Conservation (phyloP, 2,888 invertebrate genomes). For the Apoda limacodes region DNA sequence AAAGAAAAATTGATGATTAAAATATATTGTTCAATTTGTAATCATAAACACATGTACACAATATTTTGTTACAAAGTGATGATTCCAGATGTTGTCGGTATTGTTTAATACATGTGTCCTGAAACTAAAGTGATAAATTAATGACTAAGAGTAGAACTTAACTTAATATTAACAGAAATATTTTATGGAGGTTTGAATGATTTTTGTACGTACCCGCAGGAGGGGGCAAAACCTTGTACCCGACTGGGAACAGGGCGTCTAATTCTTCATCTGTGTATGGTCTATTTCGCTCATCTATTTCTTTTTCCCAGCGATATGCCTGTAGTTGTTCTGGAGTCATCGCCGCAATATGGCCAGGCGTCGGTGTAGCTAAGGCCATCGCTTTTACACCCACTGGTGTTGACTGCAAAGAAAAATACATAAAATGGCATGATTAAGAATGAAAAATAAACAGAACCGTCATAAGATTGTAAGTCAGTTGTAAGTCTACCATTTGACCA, state of each 20-base stretch:
- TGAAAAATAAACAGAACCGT: no score
- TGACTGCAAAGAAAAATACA: conserved; percentile 37
- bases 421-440: background rate
- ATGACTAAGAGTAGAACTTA: conserved; percentile 45
- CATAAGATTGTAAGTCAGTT: no score
- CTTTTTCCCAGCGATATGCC: conserved; percentile 97
- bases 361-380: conserved; percentile 98
- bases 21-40: conserved; percentile 35
- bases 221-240: conserved; percentile 96
- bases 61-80: conserved; percentile 27
- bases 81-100: conserved; percentile 35
- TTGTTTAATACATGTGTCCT: conserved; percentile 61
- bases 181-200: conserved; percentile 10
- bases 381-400: conserved; percentile 95
- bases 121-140: conserved; percentile 60
- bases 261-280: conserved; percentile 97
- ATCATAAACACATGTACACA: conserved; percentile 45
- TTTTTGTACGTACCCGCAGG: conserved; percentile 78
- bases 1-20: conserved; percentile 60
- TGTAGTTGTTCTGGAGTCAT: conserved; percentile 99
- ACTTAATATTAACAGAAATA: conserved; percentile 10
- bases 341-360: conserved; percentile 93
- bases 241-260: conserved; percentile 97
- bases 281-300: conserved; percentile 97
- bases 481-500: no score